These are phyloP conservation scores for Fratercula arctica DNA, from an alignment of 2,797 vertebrate species.

Conservation along the genomic window DNA sequence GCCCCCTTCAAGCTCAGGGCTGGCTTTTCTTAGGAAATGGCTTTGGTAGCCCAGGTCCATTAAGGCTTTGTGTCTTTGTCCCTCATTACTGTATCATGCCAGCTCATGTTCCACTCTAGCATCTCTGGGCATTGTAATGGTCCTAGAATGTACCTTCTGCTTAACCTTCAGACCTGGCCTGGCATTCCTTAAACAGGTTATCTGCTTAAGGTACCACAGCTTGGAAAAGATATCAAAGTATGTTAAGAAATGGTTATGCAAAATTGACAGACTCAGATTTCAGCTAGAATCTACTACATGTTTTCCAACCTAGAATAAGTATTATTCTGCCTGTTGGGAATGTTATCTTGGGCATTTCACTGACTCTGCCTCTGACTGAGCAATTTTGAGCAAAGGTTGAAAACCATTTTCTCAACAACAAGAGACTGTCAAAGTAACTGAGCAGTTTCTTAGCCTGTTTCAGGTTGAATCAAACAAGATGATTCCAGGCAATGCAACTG, in stretches of 20 bases:
- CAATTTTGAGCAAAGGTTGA: neutral
- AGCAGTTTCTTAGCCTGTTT: neutral
- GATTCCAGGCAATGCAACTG: neutral
- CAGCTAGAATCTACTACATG: neutral
- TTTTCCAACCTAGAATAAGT: neutral
- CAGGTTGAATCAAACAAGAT: neutral
- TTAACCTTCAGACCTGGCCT: neutral
- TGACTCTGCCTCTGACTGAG: neutral
- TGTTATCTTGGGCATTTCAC: neutral
- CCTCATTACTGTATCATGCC: neutral
- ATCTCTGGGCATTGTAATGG: neutral
- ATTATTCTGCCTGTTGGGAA: neutral
- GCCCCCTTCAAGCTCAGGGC: neutral
- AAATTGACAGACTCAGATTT: neutral
- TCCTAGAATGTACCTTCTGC: neutral
- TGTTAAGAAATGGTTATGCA: neutral
- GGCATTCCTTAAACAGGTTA: neutral
- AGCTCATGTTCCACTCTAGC: neutral
- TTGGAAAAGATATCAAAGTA: neutral
- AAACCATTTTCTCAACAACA: neutral
- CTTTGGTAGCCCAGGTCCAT: neutral
- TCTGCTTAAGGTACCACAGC: too few relatives aligned
- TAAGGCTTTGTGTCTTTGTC: neutral
- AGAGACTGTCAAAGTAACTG: neutral
- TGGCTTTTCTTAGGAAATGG: neutral